Evolutionary conservation across 2,797 vertebrate species (phyloP), one percentile per base, ranked within the genome.

Genomic region (Poecile montanus): DNA sequence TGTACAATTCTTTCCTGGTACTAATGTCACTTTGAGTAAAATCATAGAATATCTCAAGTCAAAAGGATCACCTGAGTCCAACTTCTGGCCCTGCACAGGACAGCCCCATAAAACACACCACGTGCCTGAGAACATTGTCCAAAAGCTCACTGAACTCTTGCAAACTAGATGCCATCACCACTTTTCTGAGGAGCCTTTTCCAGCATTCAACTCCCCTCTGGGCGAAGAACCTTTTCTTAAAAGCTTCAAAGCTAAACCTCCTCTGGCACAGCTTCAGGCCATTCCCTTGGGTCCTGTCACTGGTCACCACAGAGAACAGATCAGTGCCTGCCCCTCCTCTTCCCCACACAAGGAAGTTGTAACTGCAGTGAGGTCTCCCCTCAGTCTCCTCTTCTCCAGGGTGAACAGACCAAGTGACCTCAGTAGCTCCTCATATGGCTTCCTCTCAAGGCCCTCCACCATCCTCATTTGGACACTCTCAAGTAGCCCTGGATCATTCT

Each of bases 401-500:
- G 11, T 36, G 21, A 74, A 26, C 26, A 67, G 7, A 44, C 18
- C 32, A 36, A 67, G 38, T 23, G 27, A 26, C 18, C 38, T 75
- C 32, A 27, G 15, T 11, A 6, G 3, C 10, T 66, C 8, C 14
- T 12, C 45, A 18, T 3, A 5, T 0, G 1, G 9, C 32, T 22
- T 58, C 15, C 11, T 11, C 32, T 67, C 10, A 66, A 75, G 18
- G 13, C 14, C 15, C 27, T 42, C 58, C 27, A 29, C 32, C 22
- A 16, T 22, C 22, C 6, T 66, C 23, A 17, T 5, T 36, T 58
- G 38, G 45, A 44, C 21, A 10, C 6, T 44, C 44, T 17, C 9
- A 27, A 44, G 10, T 6, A 60, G 8, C 21, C 19, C 60, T 38
- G 57, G n/a, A 23, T 38, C 27, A 21, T 34, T 58, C 29, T 44